Percentiles rank a stretch among this genome's conserved stretches.
phyloP scores from a whole-genome alignment of 2,797 vertebrate species.

The Spinus pinus region DNA sequence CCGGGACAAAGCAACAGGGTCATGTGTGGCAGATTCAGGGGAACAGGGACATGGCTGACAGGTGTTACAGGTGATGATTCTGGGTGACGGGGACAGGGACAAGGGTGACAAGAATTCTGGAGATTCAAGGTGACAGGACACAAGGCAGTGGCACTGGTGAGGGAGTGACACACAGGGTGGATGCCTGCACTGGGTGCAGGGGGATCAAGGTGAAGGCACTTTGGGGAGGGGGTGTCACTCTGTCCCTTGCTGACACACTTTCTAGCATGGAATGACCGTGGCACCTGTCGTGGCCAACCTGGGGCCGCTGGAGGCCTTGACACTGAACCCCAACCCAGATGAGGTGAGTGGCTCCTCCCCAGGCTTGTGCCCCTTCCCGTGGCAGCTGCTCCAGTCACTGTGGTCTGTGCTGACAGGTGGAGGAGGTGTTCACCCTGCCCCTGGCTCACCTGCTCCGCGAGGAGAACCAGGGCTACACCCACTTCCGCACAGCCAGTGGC shows the following conservation, averaged over 20 bases:
- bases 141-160: background rate
- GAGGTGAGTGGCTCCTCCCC: constrained; percentile 77
- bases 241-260: background rate
- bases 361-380: fast-evolving
- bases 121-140: background rate
- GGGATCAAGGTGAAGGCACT: fast-evolving
- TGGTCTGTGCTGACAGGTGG: constrained; percentile 73
- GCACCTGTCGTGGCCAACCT: constrained; percentile 86
- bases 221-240: no score
- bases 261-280: constrained; percentile 75
- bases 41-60: background rate
- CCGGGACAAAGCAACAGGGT: background rate
- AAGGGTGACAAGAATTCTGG: background rate
- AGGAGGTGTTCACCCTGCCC: constrained; percentile 86
- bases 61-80: background rate
- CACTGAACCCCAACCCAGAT: constrained; percentile 82
- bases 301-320: constrained; percentile 82
- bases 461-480: constrained; percentile 87
- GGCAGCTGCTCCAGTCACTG: fast-evolving
- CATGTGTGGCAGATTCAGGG: background rate
- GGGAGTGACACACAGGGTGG: background rate
- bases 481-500: constrained; percentile 79
- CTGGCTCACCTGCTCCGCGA: constrained; percentile 82
- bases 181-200: background rate
- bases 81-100: background rate